These are phyloP conservation scores for Toxotes chatareus DNA, from an alignment of 2,113 vertebrate species.

Conservation along the genomic window DNA sequence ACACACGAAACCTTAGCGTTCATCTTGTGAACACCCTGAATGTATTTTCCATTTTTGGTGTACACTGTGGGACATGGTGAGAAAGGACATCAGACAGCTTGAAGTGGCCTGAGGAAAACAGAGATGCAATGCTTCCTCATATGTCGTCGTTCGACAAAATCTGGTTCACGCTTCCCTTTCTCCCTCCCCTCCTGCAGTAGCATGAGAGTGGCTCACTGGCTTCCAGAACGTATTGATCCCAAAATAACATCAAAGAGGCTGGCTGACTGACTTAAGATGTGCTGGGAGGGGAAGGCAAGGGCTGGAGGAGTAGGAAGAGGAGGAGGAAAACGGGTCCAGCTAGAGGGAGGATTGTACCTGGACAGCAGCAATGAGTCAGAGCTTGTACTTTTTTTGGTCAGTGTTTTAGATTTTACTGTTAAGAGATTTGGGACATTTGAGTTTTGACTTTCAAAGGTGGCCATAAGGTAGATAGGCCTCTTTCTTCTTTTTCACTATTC, in stretches of 20 bases:
- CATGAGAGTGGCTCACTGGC: slow-evolving; percentile 63
- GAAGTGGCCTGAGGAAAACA: slow-evolving; percentile 37
- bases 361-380: slow-evolving; percentile 17
- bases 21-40: neutral
- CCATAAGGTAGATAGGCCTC: slow-evolving; percentile 4
- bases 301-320: slow-evolving; percentile 21
- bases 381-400: neutral
- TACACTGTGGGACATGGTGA: neutral
- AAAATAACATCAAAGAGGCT: slow-evolving; percentile 82
- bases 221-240: slow-evolving; percentile 82
- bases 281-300: slow-evolving; percentile 30
- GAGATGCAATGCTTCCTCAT: slow-evolving; percentile 45
- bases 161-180: slow-evolving; percentile 66
- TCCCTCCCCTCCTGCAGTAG: slow-evolving; percentile 56
- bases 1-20: neutral
- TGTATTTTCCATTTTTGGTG: slow-evolving; percentile 12
- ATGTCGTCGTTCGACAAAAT: slow-evolving; percentile 46
- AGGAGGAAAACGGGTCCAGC: slow-evolving; percentile 44
- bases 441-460: slow-evolving; percentile 12
- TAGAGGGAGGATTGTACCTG: slow-evolving; percentile 21
- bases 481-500: slow-evolving; percentile 8
- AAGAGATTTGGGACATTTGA: slow-evolving; percentile 12
- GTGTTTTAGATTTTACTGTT: neutral
- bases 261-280: slow-evolving; percentile 65
- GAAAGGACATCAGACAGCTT: slow-evolving; percentile 23